Percentiles rank a stretch among this genome's conserved stretches.
phyloP scores from a whole-genome alignment of 2,888 invertebrate genomes.

The Sylvicola cinctus region DNA sequence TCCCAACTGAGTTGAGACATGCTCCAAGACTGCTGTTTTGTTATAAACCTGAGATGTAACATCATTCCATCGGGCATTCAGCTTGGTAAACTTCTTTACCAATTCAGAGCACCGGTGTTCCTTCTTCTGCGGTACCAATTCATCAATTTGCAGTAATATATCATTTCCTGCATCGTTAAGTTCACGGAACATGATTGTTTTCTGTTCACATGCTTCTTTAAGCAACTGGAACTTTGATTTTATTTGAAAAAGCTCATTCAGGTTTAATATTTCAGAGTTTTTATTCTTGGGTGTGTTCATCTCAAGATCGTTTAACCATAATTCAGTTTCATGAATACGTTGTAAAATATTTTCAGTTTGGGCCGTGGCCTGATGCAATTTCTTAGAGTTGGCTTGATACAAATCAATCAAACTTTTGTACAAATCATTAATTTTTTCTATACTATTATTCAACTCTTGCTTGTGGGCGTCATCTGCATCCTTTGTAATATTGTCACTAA shows the following conservation, averaged over 20 bases:
- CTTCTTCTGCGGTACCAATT: conserved; percentile 12
- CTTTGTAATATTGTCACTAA: conserved; percentile 22
- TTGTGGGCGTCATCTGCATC: conserved; percentile 16
- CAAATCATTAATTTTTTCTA: conserved; percentile 17
- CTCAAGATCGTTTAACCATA: conserved; percentile 43
- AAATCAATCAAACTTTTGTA: conserved; percentile 18
- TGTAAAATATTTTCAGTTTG: conserved; percentile 18
- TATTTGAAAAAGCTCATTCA: conserved; percentile 48
- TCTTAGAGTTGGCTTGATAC: conserved; percentile 16
- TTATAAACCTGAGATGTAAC: conserved; percentile 48
- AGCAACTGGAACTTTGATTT: conserved; percentile 48
- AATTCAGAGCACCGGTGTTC: conserved; percentile 31
- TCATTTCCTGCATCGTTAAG: conserved; percentile 50
- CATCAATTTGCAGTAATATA: conserved; percentile 35
- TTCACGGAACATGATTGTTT: conserved; percentile 41
- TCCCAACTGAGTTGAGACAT: conserved; percentile 56
- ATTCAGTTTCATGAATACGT: conserved; percentile 21
- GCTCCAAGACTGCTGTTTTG: conserved; percentile 41
- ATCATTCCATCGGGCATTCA: conserved; percentile 51
- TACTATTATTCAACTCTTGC: conserved; percentile 14
- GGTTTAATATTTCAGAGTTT: conserved; percentile 35
- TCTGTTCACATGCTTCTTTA: conserved; percentile 50
- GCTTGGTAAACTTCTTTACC: conserved; percentile 40
- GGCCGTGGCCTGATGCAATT: conserved; percentile 15
- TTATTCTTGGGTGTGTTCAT: conserved; percentile 36